These are phyloP conservation scores for Pelobates cultripes DNA, from an alignment of 2,797 vertebrate genomes.

Conservation along the genomic window DNA sequence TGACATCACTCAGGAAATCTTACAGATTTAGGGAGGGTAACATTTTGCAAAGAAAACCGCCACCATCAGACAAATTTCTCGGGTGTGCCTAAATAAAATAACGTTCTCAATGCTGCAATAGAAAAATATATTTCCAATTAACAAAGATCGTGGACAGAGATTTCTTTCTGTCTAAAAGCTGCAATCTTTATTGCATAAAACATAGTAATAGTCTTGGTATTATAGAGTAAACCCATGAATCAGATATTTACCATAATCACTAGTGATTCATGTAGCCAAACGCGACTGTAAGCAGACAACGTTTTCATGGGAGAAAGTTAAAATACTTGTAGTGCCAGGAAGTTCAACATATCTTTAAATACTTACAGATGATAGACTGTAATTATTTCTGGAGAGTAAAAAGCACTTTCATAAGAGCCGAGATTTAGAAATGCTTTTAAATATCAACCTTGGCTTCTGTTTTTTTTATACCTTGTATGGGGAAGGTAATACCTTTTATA, in stretches of 20 bases:
- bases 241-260: conserved; percentile 30
- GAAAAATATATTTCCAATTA: conserved; percentile 3
- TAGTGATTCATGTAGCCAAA: conserved; percentile 34
- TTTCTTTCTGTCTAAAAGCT: neutral
- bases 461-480: neutral
- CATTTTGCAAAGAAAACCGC: neutral
- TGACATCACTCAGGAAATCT: conserved; percentile 48
- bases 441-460: neutral
- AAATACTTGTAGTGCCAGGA: neutral
- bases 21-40: conserved; percentile 30
- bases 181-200: neutral
- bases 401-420: neutral
- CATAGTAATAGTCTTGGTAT: conserved; percentile 20
- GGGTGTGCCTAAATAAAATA: conserved; percentile 22
- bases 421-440: neutral
- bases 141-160: conserved; percentile 9
- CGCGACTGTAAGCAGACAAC: conserved; percentile 9
- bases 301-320: conserved; percentile 15
- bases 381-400: conserved; percentile 7
- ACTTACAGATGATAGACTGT: neutral
- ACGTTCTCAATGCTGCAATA: conserved; percentile 14
- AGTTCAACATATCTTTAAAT: conserved; percentile 2
- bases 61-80: conserved; percentile 8
- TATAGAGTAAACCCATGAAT: conserved; percentile 36
- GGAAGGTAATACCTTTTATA: too few relatives aligned